A percentile compares a stretch with the other conserved stretches of the same genome.
These are phyloP conservation scores for Mercenaria mercenaria DNA, from an alignment of 1,140 invertebrate genomes.

Conservation along the genomic window DNA sequence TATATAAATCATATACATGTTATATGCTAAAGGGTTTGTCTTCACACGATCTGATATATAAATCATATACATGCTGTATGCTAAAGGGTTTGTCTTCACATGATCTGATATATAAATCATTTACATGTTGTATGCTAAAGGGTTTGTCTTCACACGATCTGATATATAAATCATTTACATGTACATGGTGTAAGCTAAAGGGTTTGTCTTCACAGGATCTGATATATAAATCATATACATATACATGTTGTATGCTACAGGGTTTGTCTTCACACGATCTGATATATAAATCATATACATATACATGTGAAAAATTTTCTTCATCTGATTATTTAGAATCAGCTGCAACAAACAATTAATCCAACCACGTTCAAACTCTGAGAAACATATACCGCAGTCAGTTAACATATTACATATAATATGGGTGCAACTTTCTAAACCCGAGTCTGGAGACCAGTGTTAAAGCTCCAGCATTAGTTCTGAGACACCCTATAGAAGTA, in stretches of 20 bases:
- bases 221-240: slow-evolving; percentile 57
- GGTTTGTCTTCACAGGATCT: slow-evolving; percentile 88
- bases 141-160: slow-evolving; percentile 88
- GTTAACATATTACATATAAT: no score
- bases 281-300: slow-evolving; percentile 57
- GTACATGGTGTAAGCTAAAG: slow-evolving; percentile 90
- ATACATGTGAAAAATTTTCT: no score
- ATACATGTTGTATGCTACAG: slow-evolving; percentile 91
- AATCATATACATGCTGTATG: slow-evolving; percentile 85
- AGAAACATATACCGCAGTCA: no score
- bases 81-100: slow-evolving; percentile 89
- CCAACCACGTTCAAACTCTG: no score
- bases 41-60: slow-evolving; percentile 87
- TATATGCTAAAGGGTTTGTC: slow-evolving; percentile 89
- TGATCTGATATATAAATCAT: slow-evolving; percentile 85
- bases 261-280: slow-evolving; percentile 88
- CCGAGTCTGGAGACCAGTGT: no score
- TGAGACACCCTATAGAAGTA: no score
- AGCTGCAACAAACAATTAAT: no score
- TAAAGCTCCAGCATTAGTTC: no score
- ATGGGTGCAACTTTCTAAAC: no score
- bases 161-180: slow-evolving; percentile 56
- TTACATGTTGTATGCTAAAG: slow-evolving; percentile 89
- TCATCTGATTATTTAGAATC: no score
- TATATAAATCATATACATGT: slow-evolving; percentile 56